phyloP scores from a whole-genome alignment of 1,140 invertebrate genomes.

The Leptoteleia sp. region DNA sequence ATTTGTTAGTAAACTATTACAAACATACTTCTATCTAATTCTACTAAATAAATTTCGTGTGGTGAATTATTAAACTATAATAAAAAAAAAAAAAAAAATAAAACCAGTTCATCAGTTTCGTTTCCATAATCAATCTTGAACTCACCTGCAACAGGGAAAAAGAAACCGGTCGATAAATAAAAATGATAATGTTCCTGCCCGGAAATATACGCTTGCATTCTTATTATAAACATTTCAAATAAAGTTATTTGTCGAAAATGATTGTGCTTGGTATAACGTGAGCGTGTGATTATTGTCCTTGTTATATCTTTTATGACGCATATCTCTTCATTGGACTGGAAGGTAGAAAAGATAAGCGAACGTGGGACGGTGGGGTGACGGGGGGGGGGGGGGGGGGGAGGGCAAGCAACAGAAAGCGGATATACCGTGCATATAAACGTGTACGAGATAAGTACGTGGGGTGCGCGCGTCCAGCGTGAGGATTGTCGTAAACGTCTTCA shows the following conservation, averaged over 20 bases:
- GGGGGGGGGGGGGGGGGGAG: too few species aligned
- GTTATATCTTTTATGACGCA: slow-evolving; percentile 63
- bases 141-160: slow-evolving; percentile 75
- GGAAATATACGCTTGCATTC: slow-evolving; percentile 6
- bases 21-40: too few species aligned
- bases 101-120: neutral
- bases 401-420: slow-evolving; percentile 56
- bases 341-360: slow-evolving; percentile 56
- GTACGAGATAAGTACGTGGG: slow-evolving; percentile 68
- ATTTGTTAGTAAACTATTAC: too few species aligned
- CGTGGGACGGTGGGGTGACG: slow-evolving; percentile 30
- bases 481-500: slow-evolving; percentile 80
- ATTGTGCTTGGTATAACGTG: slow-evolving; percentile 33
- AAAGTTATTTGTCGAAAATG: slow-evolving; percentile 45
- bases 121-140: slow-evolving; percentile 6
- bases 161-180: slow-evolving; percentile 2
- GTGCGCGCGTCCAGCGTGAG: slow-evolving; percentile 70
- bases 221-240: slow-evolving; percentile 13
- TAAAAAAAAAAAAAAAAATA: neutral
- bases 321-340: slow-evolving; percentile 48
- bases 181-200: neutral
- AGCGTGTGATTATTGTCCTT: slow-evolving; percentile 58
- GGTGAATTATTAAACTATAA: neutral
- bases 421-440: slow-evolving; percentile 65
- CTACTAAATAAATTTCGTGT: too few species aligned